Percentiles rank a stretch among this genome's conserved stretches.
phyloP scores from a whole-genome alignment of 2,113 vertebrate species.

The Callocephalon fimbriatum region DNA sequence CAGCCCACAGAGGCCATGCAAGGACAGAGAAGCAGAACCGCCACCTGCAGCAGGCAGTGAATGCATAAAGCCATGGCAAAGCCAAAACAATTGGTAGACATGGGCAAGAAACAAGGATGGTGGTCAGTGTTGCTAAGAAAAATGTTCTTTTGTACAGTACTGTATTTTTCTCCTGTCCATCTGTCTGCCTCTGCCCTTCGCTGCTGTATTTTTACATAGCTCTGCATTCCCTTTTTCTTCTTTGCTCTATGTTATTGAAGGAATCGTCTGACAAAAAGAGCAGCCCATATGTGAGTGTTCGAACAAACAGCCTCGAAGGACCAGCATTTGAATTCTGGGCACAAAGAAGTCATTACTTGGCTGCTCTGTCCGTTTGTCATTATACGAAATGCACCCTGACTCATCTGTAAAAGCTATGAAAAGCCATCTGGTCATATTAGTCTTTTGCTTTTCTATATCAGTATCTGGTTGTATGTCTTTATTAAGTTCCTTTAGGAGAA shows the following conservation, averaged over 20 bases:
- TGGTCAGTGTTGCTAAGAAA: background rate
- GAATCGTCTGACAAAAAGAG: background rate
- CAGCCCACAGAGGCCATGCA: rapidly evolving
- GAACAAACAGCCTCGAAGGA: background rate
- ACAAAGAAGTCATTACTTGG: background rate
- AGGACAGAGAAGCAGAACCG: background rate
- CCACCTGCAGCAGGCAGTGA: background rate
- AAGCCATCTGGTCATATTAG: background rate
- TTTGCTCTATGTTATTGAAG: background rate
- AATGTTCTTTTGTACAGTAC: background rate
- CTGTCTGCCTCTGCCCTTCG: rapidly evolving
- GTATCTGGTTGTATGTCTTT: background rate
- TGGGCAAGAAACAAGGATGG: background rate
- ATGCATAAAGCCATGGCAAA: rapidly evolving
- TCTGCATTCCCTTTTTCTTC: background rate
- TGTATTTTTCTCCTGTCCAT: background rate
- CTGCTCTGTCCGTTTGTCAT: background rate
- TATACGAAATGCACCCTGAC: background rate
- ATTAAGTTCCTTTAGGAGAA: background rate
- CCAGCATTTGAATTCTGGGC: background rate
- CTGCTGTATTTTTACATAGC: background rate
- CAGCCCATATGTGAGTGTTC: background rate
- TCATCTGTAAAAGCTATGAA: background rate
- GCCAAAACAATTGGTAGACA: rapidly evolving
- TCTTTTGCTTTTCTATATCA: background rate